phyloP scores from a whole-genome alignment of 2,113 vertebrate species.

The Lamprologus sp. region DNA sequence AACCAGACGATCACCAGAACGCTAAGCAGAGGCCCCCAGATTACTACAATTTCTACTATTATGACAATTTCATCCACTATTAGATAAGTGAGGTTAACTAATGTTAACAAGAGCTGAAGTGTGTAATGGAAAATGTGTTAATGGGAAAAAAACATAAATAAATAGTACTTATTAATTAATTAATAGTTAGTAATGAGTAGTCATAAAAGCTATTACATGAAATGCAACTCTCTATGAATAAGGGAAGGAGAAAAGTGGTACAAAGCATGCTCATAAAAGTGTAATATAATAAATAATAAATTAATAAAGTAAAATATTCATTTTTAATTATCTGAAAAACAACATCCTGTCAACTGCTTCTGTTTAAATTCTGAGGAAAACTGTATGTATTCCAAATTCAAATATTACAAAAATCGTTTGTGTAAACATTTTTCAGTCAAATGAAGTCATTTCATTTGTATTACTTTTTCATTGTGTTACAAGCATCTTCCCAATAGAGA shows the following conservation, averaged over 20 bases:
- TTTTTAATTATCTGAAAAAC: not conserved
- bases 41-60: not conserved
- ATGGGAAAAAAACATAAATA: not conserved
- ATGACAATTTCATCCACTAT: not conserved
- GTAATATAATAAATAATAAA: not conserved
- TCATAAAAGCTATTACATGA: not conserved
- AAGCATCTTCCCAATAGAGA: not conserved
- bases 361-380: not conserved
- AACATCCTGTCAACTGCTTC: not conserved
- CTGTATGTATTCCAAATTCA: not conserved
- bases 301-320: not conserved
- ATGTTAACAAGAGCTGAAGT: not conserved
- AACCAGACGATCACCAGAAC: not conserved
- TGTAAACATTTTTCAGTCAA: not conserved
- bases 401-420: not conserved
- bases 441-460: not conserved
- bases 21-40: accelerated
- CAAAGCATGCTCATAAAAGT: not conserved
- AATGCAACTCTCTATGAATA: not conserved
- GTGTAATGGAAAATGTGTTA: not conserved
- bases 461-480: not conserved
- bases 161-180: not conserved
- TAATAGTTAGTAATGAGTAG: not conserved
- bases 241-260: not conserved
- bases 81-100: not conserved